Base-by-base conservation (phyloP, 2,888 invertebrate species). In the Andricus quercusramuli region DNA sequence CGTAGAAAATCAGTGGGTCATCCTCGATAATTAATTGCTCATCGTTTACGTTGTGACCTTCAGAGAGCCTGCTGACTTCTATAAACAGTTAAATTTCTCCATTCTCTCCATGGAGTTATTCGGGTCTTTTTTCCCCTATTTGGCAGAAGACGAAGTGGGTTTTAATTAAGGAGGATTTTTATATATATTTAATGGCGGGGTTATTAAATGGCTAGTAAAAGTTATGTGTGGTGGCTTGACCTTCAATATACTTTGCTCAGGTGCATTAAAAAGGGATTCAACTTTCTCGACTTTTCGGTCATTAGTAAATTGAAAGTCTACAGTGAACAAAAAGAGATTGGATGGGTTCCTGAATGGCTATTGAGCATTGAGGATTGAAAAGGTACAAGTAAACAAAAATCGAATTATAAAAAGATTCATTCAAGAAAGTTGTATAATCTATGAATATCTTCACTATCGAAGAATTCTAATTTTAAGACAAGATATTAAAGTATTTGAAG, bases 71-170 rank as follows among this genome's bases (percentile, higher is more conserved):
- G n/a, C 74, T 74, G n/a, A 32, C 29, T 70, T 56, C 51, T 70
- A 68, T 13, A 41, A 11, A 70, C 47, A 70, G 74, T 56, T 51
- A 56, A 74, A 74, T 74, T 74, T 74, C 74, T 74, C 56, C 56
- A 56, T 56, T 56, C n/a, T 15, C 9, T n/a, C 41, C 70, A 29
- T 29, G n/a, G 29, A 56, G n/a, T 32, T 56, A 56, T 56, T 56
- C 15, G 32, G 74, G 74, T n/a, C 56, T 32, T n/a, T 56, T 56
- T 70, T 70, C 56, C 32, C 25, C 22, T 44, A 20, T 47, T 68
- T 68, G 22, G 20, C 11, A 32, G 25, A 13, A 32, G 74, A 74
- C 13, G n/a, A 56, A 74, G n/a, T 56, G 17, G n/a, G 37, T 74
- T 32, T 32, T 74, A 56, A 74, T 74, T 74, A 32, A 32, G n/a